A percentile compares a stretch with the other conserved stretches of the same genome.
These are phyloP conservation scores for Autographa pulchrina DNA, from an alignment of 2,888 invertebrate species.

Conservation along the genomic window DNA sequence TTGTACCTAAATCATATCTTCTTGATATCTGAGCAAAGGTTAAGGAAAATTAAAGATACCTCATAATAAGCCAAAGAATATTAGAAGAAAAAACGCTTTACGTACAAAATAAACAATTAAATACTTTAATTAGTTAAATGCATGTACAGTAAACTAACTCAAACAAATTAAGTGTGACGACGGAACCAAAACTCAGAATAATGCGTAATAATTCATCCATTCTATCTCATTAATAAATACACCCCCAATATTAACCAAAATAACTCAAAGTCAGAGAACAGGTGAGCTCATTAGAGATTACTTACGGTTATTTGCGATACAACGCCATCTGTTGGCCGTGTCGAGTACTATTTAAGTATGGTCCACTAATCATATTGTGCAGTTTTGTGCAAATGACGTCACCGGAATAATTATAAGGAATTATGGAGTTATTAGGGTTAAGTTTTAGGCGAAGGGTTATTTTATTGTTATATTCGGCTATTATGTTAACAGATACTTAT, in stretches of 20 bases:
- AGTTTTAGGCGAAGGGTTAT: conserved; percentile 23
- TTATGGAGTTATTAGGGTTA: conserved; percentile 43
- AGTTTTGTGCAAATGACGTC: conserved; percentile 50
- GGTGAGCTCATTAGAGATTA: conserved; percentile 87
- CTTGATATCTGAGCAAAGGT: too few relatives aligned
- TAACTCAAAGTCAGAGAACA: conserved; percentile 71
- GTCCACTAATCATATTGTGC: conserved; percentile 47
- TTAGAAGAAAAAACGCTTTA: too few relatives aligned
- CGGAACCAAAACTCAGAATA: not conserved
- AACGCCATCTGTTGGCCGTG: conserved; percentile 81
- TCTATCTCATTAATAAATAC: conserved; percentile 30
- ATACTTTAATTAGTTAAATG: too few relatives aligned
- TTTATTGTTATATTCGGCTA: conserved; percentile 29
- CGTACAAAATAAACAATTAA: too few relatives aligned
- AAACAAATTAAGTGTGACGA: not conserved
- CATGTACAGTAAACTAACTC: not conserved
- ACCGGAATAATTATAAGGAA: conserved; percentile 20
- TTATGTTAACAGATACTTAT: not conserved
- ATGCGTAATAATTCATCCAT: conserved; percentile 34
- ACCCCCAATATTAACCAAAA: conserved; percentile 35
- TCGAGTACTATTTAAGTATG: conserved; percentile 71
- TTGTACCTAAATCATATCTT: too few relatives aligned
- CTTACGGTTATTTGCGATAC: conserved; percentile 78
- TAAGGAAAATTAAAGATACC: too few relatives aligned
- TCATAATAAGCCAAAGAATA: too few relatives aligned